Base-by-base conservation (phyloP, 37 sponge, comb jelly and placozoan species). In the Chondrilla cf. caribensis region DNA sequence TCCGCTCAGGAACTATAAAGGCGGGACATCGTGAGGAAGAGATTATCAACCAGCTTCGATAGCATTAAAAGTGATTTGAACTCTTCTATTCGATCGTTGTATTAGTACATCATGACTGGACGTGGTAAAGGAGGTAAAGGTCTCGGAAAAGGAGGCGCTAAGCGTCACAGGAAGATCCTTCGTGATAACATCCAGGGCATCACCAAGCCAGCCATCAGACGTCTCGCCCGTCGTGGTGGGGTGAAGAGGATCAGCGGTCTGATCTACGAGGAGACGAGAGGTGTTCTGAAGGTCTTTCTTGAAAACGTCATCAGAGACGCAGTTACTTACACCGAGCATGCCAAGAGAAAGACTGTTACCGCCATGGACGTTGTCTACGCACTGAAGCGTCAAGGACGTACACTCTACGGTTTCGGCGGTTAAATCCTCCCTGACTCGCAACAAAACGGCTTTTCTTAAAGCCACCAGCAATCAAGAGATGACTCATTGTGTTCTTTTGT, bases 131-230 rank as follows among this genome's bases (percentile, higher is more conserved):
- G 95, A 91, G 97, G 97, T 78, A 91, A 94, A 84, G 97, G 97
- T 51, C 97, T 96, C 64, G 97, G 97, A 91, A 96, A 96, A 76
- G 97, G 97, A 83, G 97, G 97, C 84, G 97, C 97, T 40, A 96
- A 96, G 90, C 94, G 97, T 78, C 97, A 96, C 84, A 95, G 97
- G 84, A 96, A 96, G 88, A 96, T 96, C 68, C 95, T 96, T 54
- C 94, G 97, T 73, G 97, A 96, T 82, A 96, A 96, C 94, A 96
- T 96, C 97, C 97, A 96, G 82, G 97, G 97, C 21, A 96, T 96
- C 89, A 96, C 97, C 80, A 96, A 96, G 86, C 97, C 97, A 24
- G 97, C 97, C 51, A 96, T 96, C 88, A 84, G 97, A 65, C 97
- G 97, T 91, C 95, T 96, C 2, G 97, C 97, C 42, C 97, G 97